Evolutionary conservation across 2,113 vertebrate genomes (phyloP), one percentile per base, ranked within the genome.

Genomic region (Sterrhoptilus dennistouni): DNA sequence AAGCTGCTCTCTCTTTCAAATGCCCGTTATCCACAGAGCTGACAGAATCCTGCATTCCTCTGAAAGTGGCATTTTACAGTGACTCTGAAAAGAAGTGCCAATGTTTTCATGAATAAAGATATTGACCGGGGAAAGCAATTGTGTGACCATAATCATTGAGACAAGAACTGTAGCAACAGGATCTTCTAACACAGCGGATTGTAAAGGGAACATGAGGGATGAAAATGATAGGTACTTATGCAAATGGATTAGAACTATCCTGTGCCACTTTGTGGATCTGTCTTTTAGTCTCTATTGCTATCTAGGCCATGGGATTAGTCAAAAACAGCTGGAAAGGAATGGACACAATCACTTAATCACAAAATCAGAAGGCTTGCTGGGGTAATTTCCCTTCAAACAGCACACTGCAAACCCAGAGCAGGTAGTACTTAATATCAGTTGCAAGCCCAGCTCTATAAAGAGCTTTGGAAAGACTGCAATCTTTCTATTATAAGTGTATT

Each of bases 91-190:
- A 77, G 90, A 95, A 93, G 60, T 12, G 49, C 66, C 94, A 95
- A 54, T 77, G 12, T 95, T 93, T 82, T 86, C 59, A 94, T 97
- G 95, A 97, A 93, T 96, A 93, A 95, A 95, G 96, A 96, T 96
- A 95, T 59, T 97, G 97, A 94, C 93, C 33, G 5, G 90, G 63
- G 54, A 65, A 22, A 71, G 91, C 95, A 94, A 94, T 97, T 97
- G 93, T 82, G 50, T 96, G 93, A 76, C 85, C 76, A 38, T 92
- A 89, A 92, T 95, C 65, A 77, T 72, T 57, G 69, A 77, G 71
- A 95, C 63, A 96, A 95, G 94, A 94, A 94, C 86, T 80, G 86
- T 57, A 96, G 65, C 95, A 80, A 66, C 22, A 79, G 66, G 54
- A 77, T 95, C 64, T 75, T 93, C 31, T 25, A 91, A 70, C 64